These are phyloP conservation scores for Cyaniris semiargus DNA, from an alignment of 2,888 invertebrate species.

Conservation along the genomic window DNA sequence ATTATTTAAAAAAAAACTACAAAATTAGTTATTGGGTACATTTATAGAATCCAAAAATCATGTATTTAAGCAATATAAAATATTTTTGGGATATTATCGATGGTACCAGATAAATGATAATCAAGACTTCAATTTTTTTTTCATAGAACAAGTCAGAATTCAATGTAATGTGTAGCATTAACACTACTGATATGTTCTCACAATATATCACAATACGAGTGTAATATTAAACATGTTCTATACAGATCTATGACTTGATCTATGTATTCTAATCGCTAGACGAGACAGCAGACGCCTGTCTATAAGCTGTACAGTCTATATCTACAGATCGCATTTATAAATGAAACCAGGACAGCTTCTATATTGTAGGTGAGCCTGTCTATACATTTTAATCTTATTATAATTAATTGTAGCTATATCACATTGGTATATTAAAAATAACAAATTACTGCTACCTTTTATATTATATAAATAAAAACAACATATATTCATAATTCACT, in stretches of 20 bases:
- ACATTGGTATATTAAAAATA: not conserved
- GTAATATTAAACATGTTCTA: not conserved
- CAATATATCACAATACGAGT: not conserved
- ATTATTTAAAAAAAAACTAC: no score
- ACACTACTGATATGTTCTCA: no score
- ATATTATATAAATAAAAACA: no score
- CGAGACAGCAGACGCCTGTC: not conserved
- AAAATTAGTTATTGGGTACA: no score
- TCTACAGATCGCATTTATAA: not conserved
- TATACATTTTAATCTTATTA: not conserved
- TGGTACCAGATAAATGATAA: no score
- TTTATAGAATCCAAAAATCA: no score
- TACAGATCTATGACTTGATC: not conserved
- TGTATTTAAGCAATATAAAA: no score
- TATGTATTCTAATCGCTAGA: not conserved
- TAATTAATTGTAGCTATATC: not conserved
- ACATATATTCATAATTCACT: no score
- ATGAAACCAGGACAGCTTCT: slow-evolving; percentile 3
- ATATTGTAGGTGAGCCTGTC: not conserved
- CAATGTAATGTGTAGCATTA: no score
- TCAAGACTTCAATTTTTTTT: no score
- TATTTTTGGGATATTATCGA: no score
- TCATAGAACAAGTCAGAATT: no score
- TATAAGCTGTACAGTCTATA: not conserved
- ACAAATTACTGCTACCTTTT: not conserved